These are phyloP conservation scores for Belgica antarctica DNA, from an alignment of 2,888 invertebrate genomes.

Conservation along the genomic window DNA sequence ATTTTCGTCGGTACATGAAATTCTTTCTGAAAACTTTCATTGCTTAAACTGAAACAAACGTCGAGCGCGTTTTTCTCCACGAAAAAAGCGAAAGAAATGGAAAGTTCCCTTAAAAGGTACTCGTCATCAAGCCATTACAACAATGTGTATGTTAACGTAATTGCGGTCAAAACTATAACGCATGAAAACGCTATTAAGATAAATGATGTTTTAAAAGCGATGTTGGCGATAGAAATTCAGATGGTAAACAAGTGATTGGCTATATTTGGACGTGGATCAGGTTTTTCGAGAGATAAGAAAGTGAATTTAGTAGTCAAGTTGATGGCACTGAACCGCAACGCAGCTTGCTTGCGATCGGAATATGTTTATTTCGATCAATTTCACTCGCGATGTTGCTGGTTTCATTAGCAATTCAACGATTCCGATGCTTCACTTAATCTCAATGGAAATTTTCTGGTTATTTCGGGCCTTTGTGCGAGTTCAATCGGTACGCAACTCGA, in stretches of 20 bases:
- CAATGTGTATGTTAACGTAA: not conserved
- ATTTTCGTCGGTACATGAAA: not conserved
- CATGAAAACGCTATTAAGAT: not conserved
- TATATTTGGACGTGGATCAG: not conserved
- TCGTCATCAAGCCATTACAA: not conserved
- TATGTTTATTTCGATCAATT: not conserved
- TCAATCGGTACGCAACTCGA: slow-evolving; percentile 1
- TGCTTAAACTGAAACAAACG: not conserved
- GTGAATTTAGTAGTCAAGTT: slow-evolving; percentile 5
- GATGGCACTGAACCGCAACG: not conserved
- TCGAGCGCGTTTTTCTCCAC: not conserved
- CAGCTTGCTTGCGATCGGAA: too few species aligned
- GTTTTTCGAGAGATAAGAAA: slow-evolving; percentile 13
- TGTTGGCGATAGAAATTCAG: not conserved
- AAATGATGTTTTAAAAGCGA: not conserved
- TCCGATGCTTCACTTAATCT: slow-evolving; percentile 1
- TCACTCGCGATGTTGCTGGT: not conserved
- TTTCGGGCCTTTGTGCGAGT: not conserved
- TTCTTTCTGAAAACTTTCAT: slow-evolving; percentile 8
- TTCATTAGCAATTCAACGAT: slow-evolving; percentile 6
- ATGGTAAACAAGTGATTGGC: not conserved
- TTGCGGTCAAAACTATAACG: not conserved
- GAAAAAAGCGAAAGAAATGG: slow-evolving; percentile 10
- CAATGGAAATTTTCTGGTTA: not conserved
- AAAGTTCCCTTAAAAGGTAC: slow-evolving; percentile 29